phyloP scores from a whole-genome alignment of 2,888 invertebrate species.

The Criorhina ranunculi region DNA sequence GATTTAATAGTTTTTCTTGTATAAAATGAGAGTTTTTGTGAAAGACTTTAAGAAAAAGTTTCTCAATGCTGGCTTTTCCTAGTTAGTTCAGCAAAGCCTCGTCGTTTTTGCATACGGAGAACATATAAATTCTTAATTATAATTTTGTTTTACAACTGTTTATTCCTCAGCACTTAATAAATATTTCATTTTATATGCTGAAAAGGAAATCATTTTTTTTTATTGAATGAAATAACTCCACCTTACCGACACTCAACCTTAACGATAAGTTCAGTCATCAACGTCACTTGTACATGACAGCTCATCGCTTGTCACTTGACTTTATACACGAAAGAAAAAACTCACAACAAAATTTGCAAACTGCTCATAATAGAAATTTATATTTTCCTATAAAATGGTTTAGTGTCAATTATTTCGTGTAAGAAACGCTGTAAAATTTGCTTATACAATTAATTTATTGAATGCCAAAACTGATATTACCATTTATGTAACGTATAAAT shows the following conservation, averaged over 20 bases:
- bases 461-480: conserved; percentile 64
- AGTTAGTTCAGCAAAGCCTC: too few relatives aligned
- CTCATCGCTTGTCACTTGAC: conserved; percentile 45
- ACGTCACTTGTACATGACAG: conserved; percentile 35
- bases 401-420: conserved; percentile 55
- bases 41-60: too few relatives aligned
- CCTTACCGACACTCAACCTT: conserved; percentile 31
- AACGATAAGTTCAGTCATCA: background rate
- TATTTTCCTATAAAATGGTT: conserved; percentile 44
- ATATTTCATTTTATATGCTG: too few relatives aligned
- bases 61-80: too few relatives aligned
- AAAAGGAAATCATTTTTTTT: background rate
- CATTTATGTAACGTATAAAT: conserved; percentile 11
- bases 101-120: too few relatives aligned
- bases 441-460: conserved; percentile 33
- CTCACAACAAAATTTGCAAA: conserved; percentile 67
- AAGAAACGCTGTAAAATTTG: conserved; percentile 61
- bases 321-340: conserved; percentile 19
- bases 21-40: too few relatives aligned
- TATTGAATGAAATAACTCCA: conserved; percentile 1
- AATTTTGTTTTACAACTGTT: too few relatives aligned
- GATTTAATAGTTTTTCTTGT: too few relatives aligned
- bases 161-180: too few relatives aligned
- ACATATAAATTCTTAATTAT: too few relatives aligned
- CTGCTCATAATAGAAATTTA: conserved; percentile 37